phyloP scores from a whole-genome alignment of 2,113 vertebrate species.

The Neogobius melanostomus region DNA sequence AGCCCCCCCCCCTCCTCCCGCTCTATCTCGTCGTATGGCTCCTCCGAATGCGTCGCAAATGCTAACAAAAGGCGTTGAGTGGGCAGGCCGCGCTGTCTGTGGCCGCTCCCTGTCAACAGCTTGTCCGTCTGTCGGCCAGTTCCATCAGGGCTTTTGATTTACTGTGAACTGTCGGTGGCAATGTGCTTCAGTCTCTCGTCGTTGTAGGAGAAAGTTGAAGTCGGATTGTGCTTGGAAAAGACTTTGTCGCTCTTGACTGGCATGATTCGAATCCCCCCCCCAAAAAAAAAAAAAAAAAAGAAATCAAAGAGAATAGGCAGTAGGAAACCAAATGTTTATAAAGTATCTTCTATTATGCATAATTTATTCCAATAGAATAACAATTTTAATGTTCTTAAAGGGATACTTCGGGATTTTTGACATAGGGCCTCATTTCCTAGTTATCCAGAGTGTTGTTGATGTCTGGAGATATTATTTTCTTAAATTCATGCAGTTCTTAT shows the following conservation, averaged over 20 bases:
- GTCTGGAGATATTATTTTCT: too few relatives aligned
- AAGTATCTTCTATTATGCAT: too few relatives aligned
- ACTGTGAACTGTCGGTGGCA: not conserved
- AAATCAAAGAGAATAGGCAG: too few relatives aligned
- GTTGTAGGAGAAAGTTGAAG: not conserved
- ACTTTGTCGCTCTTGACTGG: not conserved
- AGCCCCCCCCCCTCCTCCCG: slow-evolving; percentile 5
- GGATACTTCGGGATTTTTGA: too few relatives aligned
- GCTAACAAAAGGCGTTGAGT: slow-evolving; percentile 61
- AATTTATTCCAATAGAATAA: too few relatives aligned
- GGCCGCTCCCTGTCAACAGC: slow-evolving; percentile 7
- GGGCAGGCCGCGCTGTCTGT: slow-evolving; percentile 51
- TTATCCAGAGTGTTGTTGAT: too few relatives aligned
- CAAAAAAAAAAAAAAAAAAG: too few relatives aligned
- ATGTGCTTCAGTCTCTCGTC: not conserved
- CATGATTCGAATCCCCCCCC: too few relatives aligned
- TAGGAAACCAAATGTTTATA: too few relatives aligned
- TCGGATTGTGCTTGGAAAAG: not conserved
- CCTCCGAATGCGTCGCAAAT: slow-evolving; percentile 57
- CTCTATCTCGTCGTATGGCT: slow-evolving; percentile 57
- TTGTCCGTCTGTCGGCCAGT: slow-evolving; percentile 3
- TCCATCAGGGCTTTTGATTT: slow-evolving; percentile 13
- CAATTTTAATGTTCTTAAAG: too few relatives aligned
- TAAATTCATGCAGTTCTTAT: too few relatives aligned
- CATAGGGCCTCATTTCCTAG: too few relatives aligned